These are phyloP conservation scores for Dendropsophus ebraccatus DNA, from an alignment of 2,113 vertebrate species.

Conservation along the genomic window DNA sequence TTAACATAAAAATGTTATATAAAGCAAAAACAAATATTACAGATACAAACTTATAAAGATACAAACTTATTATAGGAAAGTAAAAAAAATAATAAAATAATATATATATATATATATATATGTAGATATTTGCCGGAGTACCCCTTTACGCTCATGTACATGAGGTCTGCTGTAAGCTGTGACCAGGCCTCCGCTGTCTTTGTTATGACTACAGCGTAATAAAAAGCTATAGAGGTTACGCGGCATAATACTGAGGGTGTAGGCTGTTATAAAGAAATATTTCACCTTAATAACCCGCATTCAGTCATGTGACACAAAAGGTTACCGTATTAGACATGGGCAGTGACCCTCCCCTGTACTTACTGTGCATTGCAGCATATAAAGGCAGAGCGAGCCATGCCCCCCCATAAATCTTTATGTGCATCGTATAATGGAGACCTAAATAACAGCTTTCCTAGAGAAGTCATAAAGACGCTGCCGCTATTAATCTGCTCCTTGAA, in stretches of 20 bases:
- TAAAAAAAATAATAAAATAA: no score
- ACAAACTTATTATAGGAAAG: no score
- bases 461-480: conserved; percentile 17
- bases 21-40: no score
- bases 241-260: background rate
- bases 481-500: background rate
- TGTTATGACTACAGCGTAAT: background rate
- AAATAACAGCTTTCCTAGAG: conserved; percentile 16
- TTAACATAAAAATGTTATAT: no score
- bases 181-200: background rate
- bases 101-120: no score
- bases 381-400: background rate
- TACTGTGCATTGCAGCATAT: conserved; percentile 9
- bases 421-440: background rate
- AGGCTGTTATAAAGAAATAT: background rate
- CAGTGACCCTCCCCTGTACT: background rate
- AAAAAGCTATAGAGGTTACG: background rate
- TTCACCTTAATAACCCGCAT: background rate
- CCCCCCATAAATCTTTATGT: conserved; percentile 20
- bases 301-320: background rate
- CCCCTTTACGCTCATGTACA: no score
- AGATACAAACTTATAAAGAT: no score
- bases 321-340: background rate
- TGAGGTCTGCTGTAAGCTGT: background rate
- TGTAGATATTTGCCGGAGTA: no score